Percentiles rank a stretch among this genome's conserved stretches.
Evolutionary conservation across 2,113 vertebrate species (phyloP).

Genomic region (Arizona elegans): DNA sequence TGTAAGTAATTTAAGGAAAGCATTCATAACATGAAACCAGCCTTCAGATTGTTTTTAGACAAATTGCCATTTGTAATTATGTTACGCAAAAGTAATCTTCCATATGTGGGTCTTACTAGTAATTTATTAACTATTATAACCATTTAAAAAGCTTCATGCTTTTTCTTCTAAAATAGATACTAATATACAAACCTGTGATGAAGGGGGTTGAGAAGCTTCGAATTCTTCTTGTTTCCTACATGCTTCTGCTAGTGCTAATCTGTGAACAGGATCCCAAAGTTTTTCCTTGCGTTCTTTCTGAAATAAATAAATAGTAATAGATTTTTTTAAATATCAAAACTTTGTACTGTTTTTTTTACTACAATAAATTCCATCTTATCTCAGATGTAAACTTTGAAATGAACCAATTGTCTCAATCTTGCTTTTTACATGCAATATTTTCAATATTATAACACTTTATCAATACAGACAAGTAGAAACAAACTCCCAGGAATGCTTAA

Average conservation of each 20-base stretch:
- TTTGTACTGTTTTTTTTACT: background rate
- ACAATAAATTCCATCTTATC: background rate
- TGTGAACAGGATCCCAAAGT: constrained; percentile 91
- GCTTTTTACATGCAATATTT: no score
- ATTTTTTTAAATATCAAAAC: background rate
- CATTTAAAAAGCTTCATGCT: background rate
- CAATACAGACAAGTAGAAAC: background rate
- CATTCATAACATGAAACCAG: background rate
- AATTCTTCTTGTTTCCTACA: constrained; percentile 90
- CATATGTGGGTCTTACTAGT: no score
- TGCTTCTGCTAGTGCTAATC: constrained; percentile 86
- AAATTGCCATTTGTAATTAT: background rate
- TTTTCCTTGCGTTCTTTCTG: constrained; percentile 99
- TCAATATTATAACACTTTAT: background rate
- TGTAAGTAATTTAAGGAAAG: background rate
- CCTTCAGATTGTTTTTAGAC: background rate
- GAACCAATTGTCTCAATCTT: background rate
- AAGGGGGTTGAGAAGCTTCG: constrained; percentile 80
- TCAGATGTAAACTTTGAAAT: background rate
- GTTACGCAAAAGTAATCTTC: background rate
- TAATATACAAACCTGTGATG: constrained; percentile 78
- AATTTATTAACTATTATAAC: background rate
- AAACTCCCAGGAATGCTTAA: background rate
- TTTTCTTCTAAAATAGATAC: constrained; percentile 1
- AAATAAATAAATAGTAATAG: background rate